Conservation (phyloP, 2,797 vertebrate genomes). For the Phalloptychus januarius region DNA sequence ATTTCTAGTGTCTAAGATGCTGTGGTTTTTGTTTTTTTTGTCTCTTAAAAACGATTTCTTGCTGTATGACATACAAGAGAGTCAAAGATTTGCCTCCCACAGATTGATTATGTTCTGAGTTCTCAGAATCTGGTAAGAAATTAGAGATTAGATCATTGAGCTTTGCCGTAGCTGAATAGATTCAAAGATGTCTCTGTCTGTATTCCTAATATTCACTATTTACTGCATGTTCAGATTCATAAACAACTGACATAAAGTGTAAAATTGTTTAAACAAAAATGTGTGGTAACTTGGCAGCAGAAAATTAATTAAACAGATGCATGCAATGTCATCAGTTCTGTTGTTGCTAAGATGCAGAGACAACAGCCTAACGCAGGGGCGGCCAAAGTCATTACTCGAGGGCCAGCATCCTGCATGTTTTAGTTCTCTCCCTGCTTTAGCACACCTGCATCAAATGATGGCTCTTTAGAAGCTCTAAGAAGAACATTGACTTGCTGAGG, state of each 20-base stretch:
- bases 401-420: no score
- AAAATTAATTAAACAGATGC: neutral
- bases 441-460: no score
- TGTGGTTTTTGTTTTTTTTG: neutral
- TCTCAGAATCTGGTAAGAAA: no score
- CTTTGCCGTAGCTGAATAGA: neutral
- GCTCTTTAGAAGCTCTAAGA: no score
- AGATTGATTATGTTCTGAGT: neutral
- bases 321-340: neutral
- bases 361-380: no score
- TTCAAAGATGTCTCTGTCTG: neutral
- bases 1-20: slow-evolving; percentile 1
- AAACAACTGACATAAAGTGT: neutral
- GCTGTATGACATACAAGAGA: neutral
- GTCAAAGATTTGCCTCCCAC: neutral
- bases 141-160: neutral
- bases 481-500: no score
- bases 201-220: neutral
- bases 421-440: no score
- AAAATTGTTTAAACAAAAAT: neutral
- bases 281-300: neutral
- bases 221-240: neutral
- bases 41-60: neutral
- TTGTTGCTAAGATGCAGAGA: neutral
- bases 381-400: no score